Conservation (phyloP, 2,113 vertebrate genomes). For the Eretmodus cyanostictus region DNA sequence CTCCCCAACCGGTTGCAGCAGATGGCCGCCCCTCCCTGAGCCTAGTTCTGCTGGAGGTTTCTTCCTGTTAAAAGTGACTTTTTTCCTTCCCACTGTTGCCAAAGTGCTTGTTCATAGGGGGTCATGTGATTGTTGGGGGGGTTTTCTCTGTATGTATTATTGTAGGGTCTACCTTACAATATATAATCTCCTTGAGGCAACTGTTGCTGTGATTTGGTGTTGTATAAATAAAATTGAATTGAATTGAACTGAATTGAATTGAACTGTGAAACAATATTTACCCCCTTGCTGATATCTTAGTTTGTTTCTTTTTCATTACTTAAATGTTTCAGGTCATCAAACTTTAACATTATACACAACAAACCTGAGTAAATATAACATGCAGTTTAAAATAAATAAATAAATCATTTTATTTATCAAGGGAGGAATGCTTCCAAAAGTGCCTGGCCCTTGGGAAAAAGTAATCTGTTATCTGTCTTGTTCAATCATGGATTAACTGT, state of each 20-base stretch:
- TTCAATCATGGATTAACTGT: not conserved
- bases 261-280: not conserved
- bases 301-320: not conserved
- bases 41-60: not conserved
- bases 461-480: not conserved
- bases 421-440: not conserved
- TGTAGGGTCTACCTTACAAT: not conserved
- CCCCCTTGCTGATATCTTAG: not conserved
- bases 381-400: not conserved
- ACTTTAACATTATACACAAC: not conserved
- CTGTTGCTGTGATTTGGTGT: rapidly evolving
- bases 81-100: rapidly evolving
- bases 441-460: not conserved
- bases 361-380: rapidly evolving
- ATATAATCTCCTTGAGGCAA: rapidly evolving
- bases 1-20: rapidly evolving
- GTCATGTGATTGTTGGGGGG: rapidly evolving
- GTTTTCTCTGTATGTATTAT: not conserved
- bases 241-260: not conserved
- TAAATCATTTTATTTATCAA: not conserved
- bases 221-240: rapidly evolving
- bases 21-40: rapidly evolving
- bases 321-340: not conserved
- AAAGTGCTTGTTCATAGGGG: not conserved
- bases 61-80: not conserved